Evolutionary conservation across 2,113 vertebrate species (phyloP).

Genomic region (Neolamprologus variostigma): DNA sequence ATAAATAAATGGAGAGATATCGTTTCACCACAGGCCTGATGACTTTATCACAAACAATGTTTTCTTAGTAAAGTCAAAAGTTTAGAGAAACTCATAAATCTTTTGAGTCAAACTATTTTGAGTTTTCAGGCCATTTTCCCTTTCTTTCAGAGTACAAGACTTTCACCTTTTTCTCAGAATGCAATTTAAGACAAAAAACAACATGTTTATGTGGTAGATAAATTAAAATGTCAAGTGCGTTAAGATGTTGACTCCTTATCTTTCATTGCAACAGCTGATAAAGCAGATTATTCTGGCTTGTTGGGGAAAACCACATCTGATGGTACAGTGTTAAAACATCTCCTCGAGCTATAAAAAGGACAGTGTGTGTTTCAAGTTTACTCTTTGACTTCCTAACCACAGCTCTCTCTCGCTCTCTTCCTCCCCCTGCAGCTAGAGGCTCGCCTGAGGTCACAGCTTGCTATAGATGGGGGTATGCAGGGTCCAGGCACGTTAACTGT

Average conservation of each 20-base stretch:
- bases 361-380: not conserved
- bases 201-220: not conserved
- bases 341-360: not conserved
- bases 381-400: not conserved
- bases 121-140: not conserved
- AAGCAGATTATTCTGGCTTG: not conserved
- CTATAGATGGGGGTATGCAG: not conserved
- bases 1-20: not conserved
- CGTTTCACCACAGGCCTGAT: not conserved
- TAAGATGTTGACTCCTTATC: not conserved
- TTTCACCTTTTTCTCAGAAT: not conserved
- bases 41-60: not conserved
- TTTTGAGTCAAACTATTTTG: not conserved
- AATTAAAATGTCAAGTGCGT: not conserved
- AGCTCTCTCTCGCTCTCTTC: not conserved
- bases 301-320: constrained; percentile 3
- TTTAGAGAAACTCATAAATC: not conserved
- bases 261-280: not conserved
- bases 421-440: not conserved
- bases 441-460: not conserved
- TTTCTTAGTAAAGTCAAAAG: not conserved
- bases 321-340: constrained; percentile 5
- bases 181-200: not conserved
- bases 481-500: constrained; percentile 1
- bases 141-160: not conserved